These are phyloP conservation scores for Hydropsyche tenuis DNA, from an alignment of 1,140 invertebrate species.

Conservation along the genomic window DNA sequence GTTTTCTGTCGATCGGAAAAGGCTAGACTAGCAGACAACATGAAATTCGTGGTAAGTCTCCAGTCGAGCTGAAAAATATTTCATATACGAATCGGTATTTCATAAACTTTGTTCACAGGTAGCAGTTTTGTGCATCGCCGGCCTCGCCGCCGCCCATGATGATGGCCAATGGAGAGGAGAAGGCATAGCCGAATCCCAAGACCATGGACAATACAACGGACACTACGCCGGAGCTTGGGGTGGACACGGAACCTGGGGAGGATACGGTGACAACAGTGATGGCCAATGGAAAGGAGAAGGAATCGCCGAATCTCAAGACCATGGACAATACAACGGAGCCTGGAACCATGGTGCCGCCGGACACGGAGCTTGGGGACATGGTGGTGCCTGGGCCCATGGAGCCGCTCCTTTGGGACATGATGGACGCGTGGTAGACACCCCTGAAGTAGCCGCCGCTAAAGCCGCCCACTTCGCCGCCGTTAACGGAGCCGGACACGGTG, in stretches of 20 bases:
- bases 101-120: slow-evolving; percentile 16
- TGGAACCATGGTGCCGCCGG: neutral
- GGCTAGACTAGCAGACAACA: slow-evolving; percentile 22
- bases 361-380: slow-evolving; percentile 15
- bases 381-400: slow-evolving; percentile 17
- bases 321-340: slow-evolving; percentile 17
- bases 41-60: slow-evolving; percentile 32
- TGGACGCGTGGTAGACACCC: slow-evolving; percentile 31
- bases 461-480: slow-evolving; percentile 21
- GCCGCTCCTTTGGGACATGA: slow-evolving; percentile 29
- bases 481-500: slow-evolving; percentile 14
- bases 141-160: slow-evolving; percentile 28
- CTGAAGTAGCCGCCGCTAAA: slow-evolving; percentile 34
- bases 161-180: slow-evolving; percentile 29
- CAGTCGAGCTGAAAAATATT: neutral
- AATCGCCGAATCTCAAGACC: slow-evolving; percentile 31
- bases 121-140: slow-evolving; percentile 20
- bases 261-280: slow-evolving; percentile 12
- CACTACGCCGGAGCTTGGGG: neutral
- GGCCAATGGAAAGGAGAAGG: slow-evolving; percentile 34
- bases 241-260: neutral
- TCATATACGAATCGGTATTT: neutral
- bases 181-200: slow-evolving; percentile 34
- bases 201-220: slow-evolving; percentile 21
- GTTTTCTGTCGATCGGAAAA: slow-evolving; percentile 30